Evolutionary conservation across 2,113 vertebrate species (phyloP).

Genomic region (Clinocottus analis): DNA sequence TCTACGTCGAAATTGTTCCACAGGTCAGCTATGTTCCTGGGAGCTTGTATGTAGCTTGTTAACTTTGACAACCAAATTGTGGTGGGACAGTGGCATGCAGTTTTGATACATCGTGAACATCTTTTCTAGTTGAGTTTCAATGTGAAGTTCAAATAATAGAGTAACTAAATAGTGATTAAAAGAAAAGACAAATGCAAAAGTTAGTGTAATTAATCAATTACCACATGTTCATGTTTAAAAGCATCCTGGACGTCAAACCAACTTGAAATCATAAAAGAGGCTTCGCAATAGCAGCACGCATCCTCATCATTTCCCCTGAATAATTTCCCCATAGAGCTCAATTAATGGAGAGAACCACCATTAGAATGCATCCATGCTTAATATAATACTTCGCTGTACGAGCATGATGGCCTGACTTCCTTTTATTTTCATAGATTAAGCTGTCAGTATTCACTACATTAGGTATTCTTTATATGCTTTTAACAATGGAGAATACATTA

Average conservation of each 20-base stretch:
- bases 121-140: constrained; percentile 26
- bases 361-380: constrained; percentile 54
- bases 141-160: constrained; percentile 23
- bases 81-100: constrained; percentile 23
- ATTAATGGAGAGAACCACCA: constrained; percentile 45
- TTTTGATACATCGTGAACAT: constrained; percentile 40
- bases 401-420: constrained; percentile 3
- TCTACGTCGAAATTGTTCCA: neutral
- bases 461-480: neutral
- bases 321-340: constrained; percentile 49
- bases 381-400: constrained; percentile 14
- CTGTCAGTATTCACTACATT: constrained; percentile 3
- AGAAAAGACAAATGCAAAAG: neutral
- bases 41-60: too few relatives aligned
- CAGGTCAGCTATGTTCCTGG: neutral
- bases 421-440: constrained; percentile 12
- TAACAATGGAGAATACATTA: neutral
- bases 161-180: neutral
- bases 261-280: constrained; percentile 18
- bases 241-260: neutral
- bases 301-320: constrained; percentile 33
- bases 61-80: too few relatives aligned
- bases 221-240: neutral
- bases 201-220: neutral
- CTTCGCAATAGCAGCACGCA: constrained; percentile 11